Base-by-base conservation (phyloP, 1,140 invertebrate species). In the Forficula auricularia region DNA sequence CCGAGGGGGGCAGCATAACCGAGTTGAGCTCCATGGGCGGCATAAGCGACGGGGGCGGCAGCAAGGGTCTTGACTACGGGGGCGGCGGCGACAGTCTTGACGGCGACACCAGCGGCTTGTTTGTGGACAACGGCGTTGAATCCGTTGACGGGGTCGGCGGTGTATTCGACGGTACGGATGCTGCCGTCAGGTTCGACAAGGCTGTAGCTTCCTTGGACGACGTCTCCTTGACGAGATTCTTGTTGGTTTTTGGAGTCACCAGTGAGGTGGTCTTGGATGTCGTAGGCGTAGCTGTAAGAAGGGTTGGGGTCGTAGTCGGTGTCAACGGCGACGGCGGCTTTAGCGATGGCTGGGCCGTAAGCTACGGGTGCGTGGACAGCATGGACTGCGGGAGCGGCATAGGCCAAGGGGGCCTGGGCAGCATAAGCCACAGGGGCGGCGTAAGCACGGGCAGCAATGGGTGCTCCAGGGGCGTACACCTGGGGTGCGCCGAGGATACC, bases 61-160 rank as follows among this genome's bases (percentile, higher is more conserved):
- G 35, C 46, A 34, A 48, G 18, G 14, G 40, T 27, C 15, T 32
- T 39, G 18, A 32, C 20, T 3, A 31, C 12, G 7, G 43, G 32
- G 22, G 35, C 38, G 19, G 30, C 19, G 14, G 39, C 32, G 15
- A 32, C 47, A n/a, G 40, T 43, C 13, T n/a, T 34, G 27, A 38
- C 39, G 37, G 44, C 44, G 35, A 49, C 48, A n/a, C 19, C 43
- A n/a, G 37, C 34, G 35, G 44, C 34, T 36, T 49, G 38, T n/a
- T 46, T 27, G 36, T 51, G 47, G 2, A 50, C 47, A 31, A 52
- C 51, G 30, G 51, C 51, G 40, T 52, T 50, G 51, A 54, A 57
- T 22, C 55, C 55, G 34, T 54, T 53, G 39, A 52, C 42, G 19
- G 53, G 48, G 43, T 57, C 54, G 31, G 56, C 55, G 40, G 52